Conservation (phyloP, 1,140 invertebrate species). For the Chelonus insularis region DNA sequence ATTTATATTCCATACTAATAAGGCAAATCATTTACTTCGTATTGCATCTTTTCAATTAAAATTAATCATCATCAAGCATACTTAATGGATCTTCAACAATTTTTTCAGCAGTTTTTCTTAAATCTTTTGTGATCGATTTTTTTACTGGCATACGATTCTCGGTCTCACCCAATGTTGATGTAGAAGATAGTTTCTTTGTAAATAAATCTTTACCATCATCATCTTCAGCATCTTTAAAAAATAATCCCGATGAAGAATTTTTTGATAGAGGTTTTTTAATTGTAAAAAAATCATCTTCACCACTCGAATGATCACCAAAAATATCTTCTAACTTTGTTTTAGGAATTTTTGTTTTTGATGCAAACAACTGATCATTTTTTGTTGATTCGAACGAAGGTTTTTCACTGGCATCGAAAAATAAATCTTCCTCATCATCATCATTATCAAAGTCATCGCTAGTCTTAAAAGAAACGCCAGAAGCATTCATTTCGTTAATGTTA, state of each 20-base stretch:
- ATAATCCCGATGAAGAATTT: conserved; percentile 23
- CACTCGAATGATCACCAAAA: conserved; percentile 47
- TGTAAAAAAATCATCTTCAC: conserved; percentile 50
- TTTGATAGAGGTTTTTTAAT: conserved; percentile 33
- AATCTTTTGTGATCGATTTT: conserved; percentile 46
- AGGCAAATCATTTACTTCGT: too few species aligned
- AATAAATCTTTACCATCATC: conserved; percentile 43
- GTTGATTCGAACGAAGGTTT: conserved; percentile 27
- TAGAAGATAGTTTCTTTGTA: conserved; percentile 33
- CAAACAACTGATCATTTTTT: conserved; percentile 18
- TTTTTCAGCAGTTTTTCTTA: conserved; percentile 54
- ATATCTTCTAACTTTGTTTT: conserved; percentile 47
- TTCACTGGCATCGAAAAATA: conserved; percentile 44
- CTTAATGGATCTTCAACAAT: conserved; percentile 54
- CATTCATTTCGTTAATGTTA: neutral
- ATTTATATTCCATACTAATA: conserved; percentile 1
- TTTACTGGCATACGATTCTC: conserved; percentile 37
- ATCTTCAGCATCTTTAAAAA: conserved; percentile 41
- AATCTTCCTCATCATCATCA: conserved; percentile 37
- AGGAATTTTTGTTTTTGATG: conserved; percentile 21
- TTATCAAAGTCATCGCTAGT: conserved; percentile 16
- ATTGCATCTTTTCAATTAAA: conserved; percentile 9
- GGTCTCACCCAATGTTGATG: too few species aligned
- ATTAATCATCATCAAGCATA: conserved; percentile 48
- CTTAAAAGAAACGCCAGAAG: neutral